A percentile compares a stretch with the other conserved stretches of the same genome.
Conservation (phyloP, 2,113 vertebrate genomes). For the Boleophthalmus pectinirostris region DNA sequence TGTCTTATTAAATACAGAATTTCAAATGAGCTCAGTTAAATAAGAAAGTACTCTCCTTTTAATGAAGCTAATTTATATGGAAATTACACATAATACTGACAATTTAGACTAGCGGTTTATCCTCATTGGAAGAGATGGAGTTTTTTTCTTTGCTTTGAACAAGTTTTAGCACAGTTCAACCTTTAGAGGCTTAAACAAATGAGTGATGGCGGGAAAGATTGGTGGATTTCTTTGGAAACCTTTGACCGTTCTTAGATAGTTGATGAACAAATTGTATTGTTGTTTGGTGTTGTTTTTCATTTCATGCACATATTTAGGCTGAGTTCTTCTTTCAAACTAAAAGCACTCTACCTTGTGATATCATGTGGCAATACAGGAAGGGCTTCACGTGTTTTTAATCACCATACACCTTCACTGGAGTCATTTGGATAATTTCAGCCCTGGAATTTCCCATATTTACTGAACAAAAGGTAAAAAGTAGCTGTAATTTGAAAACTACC, state of each 20-base stretch:
- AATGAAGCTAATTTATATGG: slow-evolving; percentile 85
- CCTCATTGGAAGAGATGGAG: slow-evolving; percentile 67
- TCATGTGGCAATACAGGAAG: too few species aligned
- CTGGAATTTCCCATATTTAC: too few species aligned
- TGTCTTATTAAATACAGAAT: slow-evolving; percentile 85
- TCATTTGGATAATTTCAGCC: too few species aligned
- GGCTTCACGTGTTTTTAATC: too few species aligned
- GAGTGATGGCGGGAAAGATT: background rate
- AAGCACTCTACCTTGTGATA: too few species aligned
- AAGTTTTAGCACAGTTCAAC: slow-evolving; percentile 24
- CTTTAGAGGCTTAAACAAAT: background rate
- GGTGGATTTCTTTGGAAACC: background rate
- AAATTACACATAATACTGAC: slow-evolving; percentile 79
- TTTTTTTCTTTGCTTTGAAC: slow-evolving; percentile 18
- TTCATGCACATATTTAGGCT: too few species aligned
- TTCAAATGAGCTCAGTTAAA: slow-evolving; percentile 82
- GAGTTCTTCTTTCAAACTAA: too few species aligned
- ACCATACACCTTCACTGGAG: too few species aligned
- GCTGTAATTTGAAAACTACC: too few species aligned
- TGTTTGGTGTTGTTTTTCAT: too few species aligned
- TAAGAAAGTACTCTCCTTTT: slow-evolving; percentile 79
- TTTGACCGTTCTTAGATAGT: background rate
- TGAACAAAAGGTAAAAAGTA: too few species aligned
- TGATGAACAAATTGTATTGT: background rate
- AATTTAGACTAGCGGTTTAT: slow-evolving; percentile 72